These are phyloP conservation scores for Trichonephila clavipes DNA, from an alignment of 1,140 invertebrate species.

Conservation along the genomic window DNA sequence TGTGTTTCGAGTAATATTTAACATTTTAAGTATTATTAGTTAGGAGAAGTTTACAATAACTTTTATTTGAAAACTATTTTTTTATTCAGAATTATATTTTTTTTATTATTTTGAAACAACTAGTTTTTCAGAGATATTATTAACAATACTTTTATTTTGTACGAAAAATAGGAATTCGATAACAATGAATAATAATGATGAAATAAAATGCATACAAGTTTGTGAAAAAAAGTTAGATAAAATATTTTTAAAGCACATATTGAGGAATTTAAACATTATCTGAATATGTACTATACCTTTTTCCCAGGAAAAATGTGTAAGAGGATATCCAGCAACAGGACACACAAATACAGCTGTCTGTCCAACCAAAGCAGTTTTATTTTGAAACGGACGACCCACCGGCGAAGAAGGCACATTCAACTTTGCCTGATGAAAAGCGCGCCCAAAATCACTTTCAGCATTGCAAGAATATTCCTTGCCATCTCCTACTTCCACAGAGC, in stretches of 20 bases:
- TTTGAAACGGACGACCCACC: slow-evolving; percentile 74
- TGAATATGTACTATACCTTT: slow-evolving; percentile 61
- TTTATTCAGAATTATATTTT: too few species aligned
- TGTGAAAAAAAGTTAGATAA: too few species aligned
- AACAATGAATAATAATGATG: too few species aligned
- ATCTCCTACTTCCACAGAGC: slow-evolving; percentile 83
- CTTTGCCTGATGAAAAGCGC: slow-evolving; percentile 58
- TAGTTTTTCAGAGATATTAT: too few species aligned
- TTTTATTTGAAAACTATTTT: fast-evolving
- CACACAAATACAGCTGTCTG: slow-evolving; percentile 79
- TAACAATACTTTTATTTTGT: too few species aligned
- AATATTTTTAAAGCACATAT: too few species aligned
- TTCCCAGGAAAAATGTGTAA: slow-evolving; percentile 76
- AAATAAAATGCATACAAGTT: too few species aligned
- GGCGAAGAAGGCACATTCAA: slow-evolving; percentile 78
- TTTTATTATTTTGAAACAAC: too few species aligned
- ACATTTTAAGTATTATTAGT: too few species aligned
- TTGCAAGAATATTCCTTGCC: slow-evolving; percentile 78
- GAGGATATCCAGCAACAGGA: slow-evolving; percentile 81
- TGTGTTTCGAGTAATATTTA: too few species aligned
- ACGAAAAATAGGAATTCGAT: too few species aligned
- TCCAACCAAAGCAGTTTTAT: slow-evolving; percentile 79
- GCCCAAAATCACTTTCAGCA: slow-evolving; percentile 77
- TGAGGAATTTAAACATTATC: neutral
- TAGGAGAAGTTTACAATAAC: too few species aligned